Base-by-base conservation (phyloP, 2,113 vertebrate species). In the Procavia capensis region DNA sequence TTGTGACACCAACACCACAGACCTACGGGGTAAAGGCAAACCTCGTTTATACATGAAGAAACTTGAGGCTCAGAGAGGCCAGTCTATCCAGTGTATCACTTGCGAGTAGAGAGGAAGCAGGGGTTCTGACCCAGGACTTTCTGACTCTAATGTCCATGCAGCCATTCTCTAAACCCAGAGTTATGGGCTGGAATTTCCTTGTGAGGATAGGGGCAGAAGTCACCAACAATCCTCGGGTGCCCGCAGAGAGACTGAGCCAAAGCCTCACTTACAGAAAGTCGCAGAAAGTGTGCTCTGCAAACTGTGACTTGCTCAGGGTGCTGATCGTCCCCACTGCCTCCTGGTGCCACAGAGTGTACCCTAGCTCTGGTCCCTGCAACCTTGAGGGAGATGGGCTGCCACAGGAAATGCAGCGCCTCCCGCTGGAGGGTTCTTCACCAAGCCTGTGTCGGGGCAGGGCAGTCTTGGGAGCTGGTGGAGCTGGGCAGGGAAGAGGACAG, bases 321-420 rank as follows among this genome's bases (percentile, higher is more conserved):
- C 54, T 1, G 1, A 0, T 0, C 57, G 2, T 1, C 9, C 29
- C 54, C 66, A 1, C 1, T 4, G 4, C 45, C n/a, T n/a, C 45
- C 36, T 9, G 70, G n/a, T 29, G 39, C 64, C 50, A 2, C 59
- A 0, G 43, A 39, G 31, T 19, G n/a, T 75, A 50, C 83, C 14
- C 68, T 84, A 91, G 61, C 92, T 91, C 78, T 2, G 2, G 16
- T 31, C 64, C 34, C 27, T 19, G 22, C 6, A 20, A 66, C 39
- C 1, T 3, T 16, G 66, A 76, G 78, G 50, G 68, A 45, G 68
- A 68, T 25, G 34, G 16, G 29, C 4, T 13, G 1, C 6, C 36
- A 2, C 9, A 41, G 80, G 27, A 43, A 36, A 17, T 0, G 4
- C 24, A 7, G n/a, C 19, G 10, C 2, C 27, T 47, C 82, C 39